phyloP scores from a whole-genome alignment of 2,888 invertebrate genomes.

The Pachliopta kotzebuea region DNA sequence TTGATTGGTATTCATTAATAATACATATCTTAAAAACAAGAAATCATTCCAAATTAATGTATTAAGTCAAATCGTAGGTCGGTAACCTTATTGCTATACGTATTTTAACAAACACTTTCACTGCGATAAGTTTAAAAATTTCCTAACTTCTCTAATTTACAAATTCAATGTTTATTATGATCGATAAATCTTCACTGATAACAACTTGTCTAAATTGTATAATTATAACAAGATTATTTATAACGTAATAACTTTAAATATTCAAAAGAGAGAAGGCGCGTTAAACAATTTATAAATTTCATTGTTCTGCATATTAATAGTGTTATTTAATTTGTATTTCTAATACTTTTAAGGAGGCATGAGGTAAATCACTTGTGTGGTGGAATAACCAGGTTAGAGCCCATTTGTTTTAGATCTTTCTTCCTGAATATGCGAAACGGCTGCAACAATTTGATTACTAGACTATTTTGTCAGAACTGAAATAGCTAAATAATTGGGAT shows the following conservation, averaged over 20 bases:
- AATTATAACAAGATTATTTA: background rate
- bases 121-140: background rate
- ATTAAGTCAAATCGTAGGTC: background rate
- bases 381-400: too few relatives aligned
- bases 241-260: background rate
- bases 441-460: too few relatives aligned
- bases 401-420: too few relatives aligned
- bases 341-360: too few relatives aligned
- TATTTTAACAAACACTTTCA: background rate
- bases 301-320: too few relatives aligned
- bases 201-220: background rate
- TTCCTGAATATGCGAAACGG: too few relatives aligned
- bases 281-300: too few relatives aligned
- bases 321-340: too few relatives aligned
- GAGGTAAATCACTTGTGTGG: too few relatives aligned
- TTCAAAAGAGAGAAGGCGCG: background rate
- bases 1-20: too few relatives aligned
- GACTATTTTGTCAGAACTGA: too few relatives aligned
- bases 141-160: background rate
- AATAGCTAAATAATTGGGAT: too few relatives aligned
- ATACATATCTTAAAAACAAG: background rate
- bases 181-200: background rate
- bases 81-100: background rate
- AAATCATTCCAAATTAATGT: background rate
- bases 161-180: background rate